Base-by-base conservation (phyloP, 2,113 vertebrate genomes). In the Lophotis ruficrista region DNA sequence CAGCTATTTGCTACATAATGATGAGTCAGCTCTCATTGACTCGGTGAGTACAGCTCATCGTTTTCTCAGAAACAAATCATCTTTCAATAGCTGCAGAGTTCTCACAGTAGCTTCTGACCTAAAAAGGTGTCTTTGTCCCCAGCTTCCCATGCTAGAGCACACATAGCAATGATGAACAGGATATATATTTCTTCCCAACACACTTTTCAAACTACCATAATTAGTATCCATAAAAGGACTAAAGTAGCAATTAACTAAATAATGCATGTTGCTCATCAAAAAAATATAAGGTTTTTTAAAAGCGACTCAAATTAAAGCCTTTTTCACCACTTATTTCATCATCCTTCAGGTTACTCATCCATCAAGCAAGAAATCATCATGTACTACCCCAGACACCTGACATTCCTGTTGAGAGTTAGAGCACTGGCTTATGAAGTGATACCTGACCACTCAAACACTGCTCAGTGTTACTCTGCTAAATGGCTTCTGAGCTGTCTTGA, bases 241-340 rank as follows among this genome's bases (percentile, higher is more conserved):
- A 60, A 90, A 93, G 82, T 53, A 94, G 93, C 47, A 95, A 96
- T 93, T 95, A 92, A 54, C 41, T 95, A 94, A 95, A 96, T 90
- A 97, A 97, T 87, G 60, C 64, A 92, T 88, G 38, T 41, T 75
- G 33, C 37, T 93, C 57, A 87, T 94, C 0, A 93, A 95, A 90
- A 93, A 96, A 94, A 78, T 15, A 90, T 4, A 81, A n/a, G 14
- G 71, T 87, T 94, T 43, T 91, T 53, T 54, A 89, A 89, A 95
- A 96, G 64, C 2, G 0, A 82, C 70, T 31, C 41, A 73, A 93
- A 83, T 90, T 60, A 86, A 84, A 85, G 45, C 16, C 45, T 75
- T 93, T 95, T 69, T 50, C 48, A 58, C 70, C 71, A 95, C 27
- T 64, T 94, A 45, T 50, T 89, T 76, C n/a, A 86, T 56, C 89